Conservation (phyloP, 2,113 vertebrate species). For the Furnarius figulus region DNA sequence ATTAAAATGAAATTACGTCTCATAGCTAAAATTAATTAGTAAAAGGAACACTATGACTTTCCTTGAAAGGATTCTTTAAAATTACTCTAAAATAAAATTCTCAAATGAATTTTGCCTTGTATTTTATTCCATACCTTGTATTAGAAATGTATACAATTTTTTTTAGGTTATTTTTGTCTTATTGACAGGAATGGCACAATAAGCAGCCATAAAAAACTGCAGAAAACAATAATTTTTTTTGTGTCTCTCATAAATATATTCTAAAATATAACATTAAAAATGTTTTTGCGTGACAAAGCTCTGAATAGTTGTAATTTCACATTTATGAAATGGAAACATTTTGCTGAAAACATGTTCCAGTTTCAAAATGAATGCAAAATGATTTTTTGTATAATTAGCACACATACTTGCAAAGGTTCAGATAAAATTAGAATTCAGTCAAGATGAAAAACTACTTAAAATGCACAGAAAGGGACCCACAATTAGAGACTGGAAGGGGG, state of each 20-base stretch:
- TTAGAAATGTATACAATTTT: background rate
- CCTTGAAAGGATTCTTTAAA: background rate
- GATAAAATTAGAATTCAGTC: constrained; percentile 40
- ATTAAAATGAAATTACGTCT: background rate
- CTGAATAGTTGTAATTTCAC: background rate
- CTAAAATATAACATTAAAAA: background rate
- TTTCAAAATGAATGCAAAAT: constrained; percentile 7
- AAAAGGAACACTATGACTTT: background rate
- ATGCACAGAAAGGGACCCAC: background rate
- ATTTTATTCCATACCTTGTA: background rate
- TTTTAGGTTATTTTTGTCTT: background rate
- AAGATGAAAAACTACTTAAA: background rate
- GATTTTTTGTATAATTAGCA: background rate
- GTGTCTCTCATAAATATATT: background rate
- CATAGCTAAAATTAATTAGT: background rate
- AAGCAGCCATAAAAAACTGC: background rate
- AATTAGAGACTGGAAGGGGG: background rate
- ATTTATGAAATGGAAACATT: background rate
- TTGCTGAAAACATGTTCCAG: background rate
- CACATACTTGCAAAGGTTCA: constrained; percentile 19
- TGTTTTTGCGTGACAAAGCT: background rate
- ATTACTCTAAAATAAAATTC: background rate
- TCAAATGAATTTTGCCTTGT: background rate
- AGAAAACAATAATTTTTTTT: background rate
- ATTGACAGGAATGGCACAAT: background rate